These are phyloP conservation scores for Neosalanx taihuensis DNA, from an alignment of 2,797 vertebrate genomes.

Conservation along the genomic window DNA sequence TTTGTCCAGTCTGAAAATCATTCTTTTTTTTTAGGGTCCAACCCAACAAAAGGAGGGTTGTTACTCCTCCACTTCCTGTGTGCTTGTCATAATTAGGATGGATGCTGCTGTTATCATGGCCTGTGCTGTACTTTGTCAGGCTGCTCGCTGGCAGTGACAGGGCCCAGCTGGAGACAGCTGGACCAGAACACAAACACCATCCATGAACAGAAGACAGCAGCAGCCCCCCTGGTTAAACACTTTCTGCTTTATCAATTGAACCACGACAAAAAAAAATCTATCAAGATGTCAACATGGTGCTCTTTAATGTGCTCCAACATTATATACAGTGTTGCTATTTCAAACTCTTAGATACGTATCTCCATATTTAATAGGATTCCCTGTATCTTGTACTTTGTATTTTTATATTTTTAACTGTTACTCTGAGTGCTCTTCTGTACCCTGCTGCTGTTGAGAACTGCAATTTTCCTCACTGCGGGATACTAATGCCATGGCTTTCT, in stretches of 20 bases:
- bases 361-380: too few relatives aligned
- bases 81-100: not conserved
- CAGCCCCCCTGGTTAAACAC: not conserved
- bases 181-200: not conserved
- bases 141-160: not conserved
- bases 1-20: conserved; percentile 17
- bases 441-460: too few relatives aligned
- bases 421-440: too few relatives aligned
- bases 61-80: conserved; percentile 8
- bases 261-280: conserved; percentile 1
- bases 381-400: too few relatives aligned
- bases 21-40: not conserved
- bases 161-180: conserved; percentile 7
- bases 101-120: conserved; percentile 10
- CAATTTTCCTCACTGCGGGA: too few relatives aligned
- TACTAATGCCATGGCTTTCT: not conserved
- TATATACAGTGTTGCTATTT: not conserved
- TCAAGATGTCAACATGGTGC: not conserved
- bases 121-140: conserved; percentile 18
- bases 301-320: not conserved
- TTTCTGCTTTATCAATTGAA: conserved; percentile 8
- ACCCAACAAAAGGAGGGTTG: not conserved
- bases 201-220: not conserved
- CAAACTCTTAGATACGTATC: too few relatives aligned
- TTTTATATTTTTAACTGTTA: too few relatives aligned